A percentile compares a stretch with the other conserved stretches of the same genome.
Evolutionary conservation across 2,888 invertebrate species (phyloP).

Genomic region (Trimorus sp.): DNA sequence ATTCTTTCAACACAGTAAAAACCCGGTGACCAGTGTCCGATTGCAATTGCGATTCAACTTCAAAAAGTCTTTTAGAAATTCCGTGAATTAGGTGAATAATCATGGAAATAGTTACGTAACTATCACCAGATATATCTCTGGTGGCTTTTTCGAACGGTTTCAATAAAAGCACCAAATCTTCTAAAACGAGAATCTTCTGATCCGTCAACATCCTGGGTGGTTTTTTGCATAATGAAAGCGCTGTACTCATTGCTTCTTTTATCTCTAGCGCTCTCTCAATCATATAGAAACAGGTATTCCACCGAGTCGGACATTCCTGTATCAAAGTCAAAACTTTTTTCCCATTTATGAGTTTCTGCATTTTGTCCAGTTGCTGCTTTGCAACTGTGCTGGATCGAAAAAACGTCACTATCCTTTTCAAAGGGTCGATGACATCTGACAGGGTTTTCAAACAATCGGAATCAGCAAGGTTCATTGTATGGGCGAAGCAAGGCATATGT

Average conservation of each 20-base stretch:
- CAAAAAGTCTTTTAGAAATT: too few species aligned
- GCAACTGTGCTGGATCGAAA: constrained; percentile 5
- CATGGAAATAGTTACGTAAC: too few species aligned
- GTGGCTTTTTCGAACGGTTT: too few species aligned
- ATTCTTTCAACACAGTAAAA: too few species aligned
- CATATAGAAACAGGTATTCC: constrained; percentile 19
- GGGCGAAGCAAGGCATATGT: constrained; percentile 18
- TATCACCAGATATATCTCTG: too few species aligned
- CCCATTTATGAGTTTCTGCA: constrained; percentile 23
- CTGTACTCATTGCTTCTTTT: constrained; percentile 9
- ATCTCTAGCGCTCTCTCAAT: constrained; percentile 20
- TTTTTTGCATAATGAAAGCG: not conserved
- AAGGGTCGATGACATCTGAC: constrained; percentile 1
- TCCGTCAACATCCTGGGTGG: not conserved
- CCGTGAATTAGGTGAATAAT: too few species aligned
- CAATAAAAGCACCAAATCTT: too few species aligned
- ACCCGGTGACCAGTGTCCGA: too few species aligned
- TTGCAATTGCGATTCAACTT: too few species aligned
- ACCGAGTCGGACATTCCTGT: constrained; percentile 24
- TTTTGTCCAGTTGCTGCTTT: constrained; percentile 17
- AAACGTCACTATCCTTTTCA: constrained; percentile 12
- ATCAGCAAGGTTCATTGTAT: constrained; percentile 17
- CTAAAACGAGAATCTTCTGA: too few species aligned
- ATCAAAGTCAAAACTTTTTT: constrained; percentile 19
- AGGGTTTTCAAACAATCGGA: constrained; percentile 18